Percentiles rank a stretch among this genome's conserved stretches.
Conservation (phyloP, 2,888 invertebrate species). For the Dorcus hopei region DNA sequence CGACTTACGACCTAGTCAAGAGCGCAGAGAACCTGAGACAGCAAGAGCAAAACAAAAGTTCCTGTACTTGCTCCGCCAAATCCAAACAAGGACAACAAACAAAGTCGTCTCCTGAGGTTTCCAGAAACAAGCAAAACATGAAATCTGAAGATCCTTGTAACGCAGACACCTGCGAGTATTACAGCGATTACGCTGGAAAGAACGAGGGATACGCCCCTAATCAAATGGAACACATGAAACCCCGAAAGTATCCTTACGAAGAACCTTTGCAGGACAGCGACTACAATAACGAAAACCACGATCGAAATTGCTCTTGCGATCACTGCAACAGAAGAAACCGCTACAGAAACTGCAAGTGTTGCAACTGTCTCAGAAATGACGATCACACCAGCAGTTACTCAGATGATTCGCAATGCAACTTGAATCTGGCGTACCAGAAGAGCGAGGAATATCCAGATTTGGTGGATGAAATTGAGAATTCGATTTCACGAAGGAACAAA, state of each 20-base stretch:
- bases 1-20: conserved; percentile 15
- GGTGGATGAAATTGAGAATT: conserved; percentile 45
- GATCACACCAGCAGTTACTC: conserved; percentile 14
- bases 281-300: conserved; percentile 11
- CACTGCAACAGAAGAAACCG: conserved; percentile 13
- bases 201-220: conserved; percentile 8
- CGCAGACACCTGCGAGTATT: conserved; percentile 8
- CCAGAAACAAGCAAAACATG: conserved; percentile 7
- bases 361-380: conserved; percentile 11
- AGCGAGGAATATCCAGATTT: conserved; percentile 43
- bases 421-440: conserved; percentile 44
- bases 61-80: not conserved
- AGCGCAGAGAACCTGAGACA: conserved; percentile 15
- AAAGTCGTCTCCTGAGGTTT: conserved; percentile 16
- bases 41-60: not conserved
- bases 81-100: not conserved
- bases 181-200: conserved; percentile 12
- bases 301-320: conserved; percentile 15
- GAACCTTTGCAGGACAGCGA: conserved; percentile 12
- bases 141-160: conserved; percentile 9
- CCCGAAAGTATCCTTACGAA: conserved; percentile 14
- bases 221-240: conserved; percentile 8
- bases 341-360: conserved; percentile 19
- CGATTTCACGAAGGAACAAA: conserved; percentile 41
- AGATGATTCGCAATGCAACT: conserved; percentile 9